These are phyloP conservation scores for Trichogramma pretiosum DNA, from an alignment of 1,140 invertebrate genomes.

Conservation along the genomic window DNA sequence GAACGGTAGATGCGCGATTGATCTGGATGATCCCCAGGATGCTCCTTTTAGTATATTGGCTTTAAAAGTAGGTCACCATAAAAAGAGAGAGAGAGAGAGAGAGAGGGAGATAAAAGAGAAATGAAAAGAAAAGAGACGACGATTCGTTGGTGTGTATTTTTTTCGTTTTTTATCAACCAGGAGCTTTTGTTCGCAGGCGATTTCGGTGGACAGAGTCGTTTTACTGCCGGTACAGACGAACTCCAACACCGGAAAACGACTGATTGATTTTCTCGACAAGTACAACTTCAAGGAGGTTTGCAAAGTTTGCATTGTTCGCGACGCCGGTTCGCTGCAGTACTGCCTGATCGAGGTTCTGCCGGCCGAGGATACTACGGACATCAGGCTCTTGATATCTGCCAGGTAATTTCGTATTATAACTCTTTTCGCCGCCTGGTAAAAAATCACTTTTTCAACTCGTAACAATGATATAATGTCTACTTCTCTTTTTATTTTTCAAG, in stretches of 20 bases:
- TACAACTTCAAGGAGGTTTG: slow-evolving; percentile 25
- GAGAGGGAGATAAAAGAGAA: not conserved
- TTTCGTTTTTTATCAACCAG: no score
- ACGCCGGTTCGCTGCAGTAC: slow-evolving; percentile 22
- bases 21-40: slow-evolving; percentile 19
- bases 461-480: not conserved
- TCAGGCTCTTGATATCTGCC: slow-evolving; percentile 25
- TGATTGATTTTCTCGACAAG: slow-evolving; percentile 24
- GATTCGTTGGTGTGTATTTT: no score
- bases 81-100: no score
- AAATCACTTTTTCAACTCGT: not conserved
- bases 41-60: slow-evolving; percentile 22
- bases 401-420: slow-evolving; percentile 26
- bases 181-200: no score
- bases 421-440: not conserved
- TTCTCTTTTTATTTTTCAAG: slow-evolving; percentile 17
- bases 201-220: slow-evolving; percentile 26
- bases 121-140: no score
- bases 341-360: slow-evolving; percentile 30
- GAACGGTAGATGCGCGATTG: slow-evolving; percentile 19
- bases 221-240: slow-evolving; percentile 17
- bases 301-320: slow-evolving; percentile 23
- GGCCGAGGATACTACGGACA: not conserved
- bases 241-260: not conserved
- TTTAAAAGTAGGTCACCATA: slow-evolving; percentile 24